These are phyloP conservation scores for Celastrina argiolus DNA, from an alignment of 2,888 invertebrate species.

Conservation along the genomic window DNA sequence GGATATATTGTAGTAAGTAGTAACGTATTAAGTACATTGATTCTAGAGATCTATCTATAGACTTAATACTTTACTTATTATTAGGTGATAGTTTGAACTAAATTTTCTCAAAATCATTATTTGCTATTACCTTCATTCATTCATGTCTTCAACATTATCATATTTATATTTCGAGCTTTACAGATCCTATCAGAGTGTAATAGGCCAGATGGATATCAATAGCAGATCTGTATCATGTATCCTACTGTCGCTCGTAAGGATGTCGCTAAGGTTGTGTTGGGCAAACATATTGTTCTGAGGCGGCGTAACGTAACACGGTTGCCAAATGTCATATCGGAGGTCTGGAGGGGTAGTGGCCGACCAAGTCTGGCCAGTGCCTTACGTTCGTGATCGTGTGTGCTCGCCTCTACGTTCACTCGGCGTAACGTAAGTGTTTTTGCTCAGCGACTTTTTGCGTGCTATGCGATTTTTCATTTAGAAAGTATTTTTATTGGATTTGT, in stretches of 20 bases:
- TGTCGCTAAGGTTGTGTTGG: conserved; percentile 29
- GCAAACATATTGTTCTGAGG: conserved; percentile 35
- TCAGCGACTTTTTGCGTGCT: conserved; percentile 26
- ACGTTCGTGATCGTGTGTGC: conserved; percentile 39
- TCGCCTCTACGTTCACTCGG: conserved; percentile 37
- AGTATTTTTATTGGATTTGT: background rate
- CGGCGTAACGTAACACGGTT: conserved; percentile 36
- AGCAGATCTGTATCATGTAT: background rate
- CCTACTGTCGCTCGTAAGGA: background rate
- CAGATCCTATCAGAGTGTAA: background rate
- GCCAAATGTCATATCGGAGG: conserved; percentile 38
- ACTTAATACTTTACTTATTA: no score
- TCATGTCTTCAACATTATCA: no score
- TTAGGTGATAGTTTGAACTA: no score
- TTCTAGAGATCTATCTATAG: no score
- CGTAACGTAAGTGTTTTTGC: conserved; percentile 39
- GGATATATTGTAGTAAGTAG: no score
- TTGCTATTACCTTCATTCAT: no score
- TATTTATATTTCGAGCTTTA: no score
- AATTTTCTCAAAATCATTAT: no score
- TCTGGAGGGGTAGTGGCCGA: conserved; percentile 41
- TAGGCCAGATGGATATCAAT: background rate
- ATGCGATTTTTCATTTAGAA: conserved; percentile 21
- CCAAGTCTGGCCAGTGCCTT: conserved; percentile 42
- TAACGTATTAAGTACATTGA: no score